Conservation (phyloP, 2,113 vertebrate species). For the Phalacrocorax pelagicus region DNA sequence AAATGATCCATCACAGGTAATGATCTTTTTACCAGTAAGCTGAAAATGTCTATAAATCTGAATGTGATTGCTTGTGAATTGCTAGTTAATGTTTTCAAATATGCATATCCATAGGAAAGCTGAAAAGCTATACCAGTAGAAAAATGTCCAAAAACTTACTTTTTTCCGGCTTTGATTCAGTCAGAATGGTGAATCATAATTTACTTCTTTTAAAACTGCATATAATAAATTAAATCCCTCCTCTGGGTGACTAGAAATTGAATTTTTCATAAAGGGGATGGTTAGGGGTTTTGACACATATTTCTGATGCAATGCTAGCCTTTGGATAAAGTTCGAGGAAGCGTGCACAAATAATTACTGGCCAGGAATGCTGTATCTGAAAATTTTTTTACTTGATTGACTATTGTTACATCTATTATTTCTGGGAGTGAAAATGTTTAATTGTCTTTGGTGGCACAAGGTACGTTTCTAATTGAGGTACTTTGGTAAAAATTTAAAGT, state of each 20-base stretch:
- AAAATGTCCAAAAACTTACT: slow-evolving; percentile 42
- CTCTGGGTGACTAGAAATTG: slow-evolving; percentile 42
- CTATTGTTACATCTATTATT: neutral
- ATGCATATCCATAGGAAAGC: slow-evolving; percentile 81
- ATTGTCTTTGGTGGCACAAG: neutral
- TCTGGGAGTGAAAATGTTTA: neutral
- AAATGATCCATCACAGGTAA: slow-evolving; percentile 98
- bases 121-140: slow-evolving; percentile 41
- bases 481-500: neutral
- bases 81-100: slow-evolving; percentile 82
- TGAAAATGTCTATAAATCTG: slow-evolving; percentile 82
- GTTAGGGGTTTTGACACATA: neutral
- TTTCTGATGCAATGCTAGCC: neutral
- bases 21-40: slow-evolving; percentile 84
- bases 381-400: neutral
- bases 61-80: slow-evolving; percentile 84
- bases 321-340: neutral
- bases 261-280: slow-evolving; percentile 19
- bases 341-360: neutral
- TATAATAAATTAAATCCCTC: slow-evolving; percentile 68
- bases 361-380: neutral
- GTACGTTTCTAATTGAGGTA: neutral
- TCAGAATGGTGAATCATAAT: slow-evolving; percentile 60
- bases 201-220: slow-evolving; percentile 49
- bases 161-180: slow-evolving; percentile 56